phyloP scores from a whole-genome alignment of 1,140 invertebrate species.

The Helicoverpa armigera region DNA sequence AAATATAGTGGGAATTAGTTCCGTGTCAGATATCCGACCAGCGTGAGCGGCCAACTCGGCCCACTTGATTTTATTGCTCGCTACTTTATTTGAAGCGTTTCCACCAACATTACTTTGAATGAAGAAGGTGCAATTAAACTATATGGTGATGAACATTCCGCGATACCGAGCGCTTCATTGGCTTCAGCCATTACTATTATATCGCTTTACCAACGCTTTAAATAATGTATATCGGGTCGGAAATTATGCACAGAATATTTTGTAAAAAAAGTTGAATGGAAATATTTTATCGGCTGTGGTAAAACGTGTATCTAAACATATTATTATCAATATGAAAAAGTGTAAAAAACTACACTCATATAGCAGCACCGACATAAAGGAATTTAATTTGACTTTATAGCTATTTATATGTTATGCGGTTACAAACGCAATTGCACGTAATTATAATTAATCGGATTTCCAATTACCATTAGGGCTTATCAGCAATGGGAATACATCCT shows the following conservation, averaged over 20 bases:
- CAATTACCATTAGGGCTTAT: too few relatives aligned
- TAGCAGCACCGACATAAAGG: too few relatives aligned
- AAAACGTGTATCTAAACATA: background rate
- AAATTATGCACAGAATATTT: background rate
- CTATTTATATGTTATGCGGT: too few relatives aligned
- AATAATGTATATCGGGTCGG: background rate
- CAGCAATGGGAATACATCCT: too few relatives aligned
- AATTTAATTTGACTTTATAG: too few relatives aligned
- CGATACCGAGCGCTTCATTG: conserved; percentile 17
- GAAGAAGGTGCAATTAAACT: conserved; percentile 43
- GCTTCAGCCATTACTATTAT: background rate
- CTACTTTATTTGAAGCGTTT: conserved; percentile 72
- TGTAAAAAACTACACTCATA: too few relatives aligned
- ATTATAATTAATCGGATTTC: too few relatives aligned
- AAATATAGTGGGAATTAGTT: conserved; percentile 86
- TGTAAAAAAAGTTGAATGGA: background rate
- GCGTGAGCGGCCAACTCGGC: conserved; percentile 64
- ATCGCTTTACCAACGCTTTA: background rate
- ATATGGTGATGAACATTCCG: conserved; percentile 27
- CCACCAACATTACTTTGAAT: conserved; percentile 50
- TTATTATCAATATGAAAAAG: too few relatives aligned
- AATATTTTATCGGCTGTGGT: background rate
- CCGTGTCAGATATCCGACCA: conserved; percentile 81
- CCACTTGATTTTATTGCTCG: conserved; percentile 78
- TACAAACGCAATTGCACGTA: too few relatives aligned